These are phyloP conservation scores for Enteromius unitaeniatus DNA, from an alignment of 2,797 vertebrate genomes.

Conservation along the genomic window DNA sequence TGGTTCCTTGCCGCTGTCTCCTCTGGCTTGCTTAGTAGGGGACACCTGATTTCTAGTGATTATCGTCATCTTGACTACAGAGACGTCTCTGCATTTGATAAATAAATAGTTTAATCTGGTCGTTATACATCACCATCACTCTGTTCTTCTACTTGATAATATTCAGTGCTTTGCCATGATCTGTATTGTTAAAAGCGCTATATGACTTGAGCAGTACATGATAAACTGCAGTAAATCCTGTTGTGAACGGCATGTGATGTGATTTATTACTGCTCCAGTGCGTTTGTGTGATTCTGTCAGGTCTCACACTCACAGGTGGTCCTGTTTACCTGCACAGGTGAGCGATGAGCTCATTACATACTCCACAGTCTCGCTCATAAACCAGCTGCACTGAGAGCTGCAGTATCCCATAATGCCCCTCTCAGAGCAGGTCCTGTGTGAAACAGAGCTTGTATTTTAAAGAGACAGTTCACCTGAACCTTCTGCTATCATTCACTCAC, in stretches of 20 bases:
- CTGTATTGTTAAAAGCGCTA: too few relatives aligned
- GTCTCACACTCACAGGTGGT: neutral
- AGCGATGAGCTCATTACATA: neutral
- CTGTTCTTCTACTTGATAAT: too few relatives aligned
- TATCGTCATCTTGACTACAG: too few relatives aligned
- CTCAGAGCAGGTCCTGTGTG: neutral
- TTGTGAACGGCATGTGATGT: neutral
- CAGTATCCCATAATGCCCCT: neutral
- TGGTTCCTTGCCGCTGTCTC: too few relatives aligned
- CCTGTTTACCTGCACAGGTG: constrained; percentile 7
- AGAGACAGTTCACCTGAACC: neutral
- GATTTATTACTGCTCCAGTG: neutral
- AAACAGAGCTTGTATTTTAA: neutral
- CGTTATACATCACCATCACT: too few relatives aligned
- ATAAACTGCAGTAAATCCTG: neutral
- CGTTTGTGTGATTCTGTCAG: too few relatives aligned
- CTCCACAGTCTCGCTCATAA: neutral
- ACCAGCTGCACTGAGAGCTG: neutral
- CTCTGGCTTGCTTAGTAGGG: too few relatives aligned
- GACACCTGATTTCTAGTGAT: too few relatives aligned
- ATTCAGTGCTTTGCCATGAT: too few relatives aligned
- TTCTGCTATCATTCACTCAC: neutral
- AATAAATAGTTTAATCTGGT: too few relatives aligned
- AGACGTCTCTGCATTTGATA: too few relatives aligned
- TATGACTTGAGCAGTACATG: too few relatives aligned